Percentiles rank a stretch among this genome's conserved stretches.
phyloP scores from a whole-genome alignment of 2,797 vertebrate species.

The Phalanger gymnotis region DNA sequence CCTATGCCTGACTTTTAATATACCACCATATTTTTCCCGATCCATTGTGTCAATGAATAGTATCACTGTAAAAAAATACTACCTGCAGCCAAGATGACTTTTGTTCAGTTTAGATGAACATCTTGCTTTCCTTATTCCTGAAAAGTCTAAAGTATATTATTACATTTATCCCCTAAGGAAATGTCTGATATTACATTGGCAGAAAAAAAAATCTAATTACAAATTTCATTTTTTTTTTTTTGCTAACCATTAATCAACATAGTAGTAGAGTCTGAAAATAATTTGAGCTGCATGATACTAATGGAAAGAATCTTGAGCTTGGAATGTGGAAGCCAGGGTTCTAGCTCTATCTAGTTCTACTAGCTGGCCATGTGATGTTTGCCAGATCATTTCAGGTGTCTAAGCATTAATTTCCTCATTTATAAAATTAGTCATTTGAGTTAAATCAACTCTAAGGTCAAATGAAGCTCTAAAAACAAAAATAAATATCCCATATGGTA shows the following conservation, averaged over 20 bases:
- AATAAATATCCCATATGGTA: not conserved
- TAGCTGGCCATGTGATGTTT: not conserved
- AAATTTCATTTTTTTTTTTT: no score
- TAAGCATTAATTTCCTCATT: not conserved
- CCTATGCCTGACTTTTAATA: no score
- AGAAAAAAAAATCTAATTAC: no score
- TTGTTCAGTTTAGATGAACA: no score
- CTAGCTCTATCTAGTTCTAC: not conserved
- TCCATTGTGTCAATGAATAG: no score
- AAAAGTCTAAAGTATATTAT: not conserved
- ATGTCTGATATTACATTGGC: not conserved
- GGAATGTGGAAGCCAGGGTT: no score
- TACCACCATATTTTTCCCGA: no score
- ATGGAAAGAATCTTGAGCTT: no score
- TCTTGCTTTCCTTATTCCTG: not conserved
- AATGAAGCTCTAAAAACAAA: not conserved
- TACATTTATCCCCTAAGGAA: not conserved
- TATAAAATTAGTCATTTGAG: not conserved
- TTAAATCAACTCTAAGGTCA: not conserved
- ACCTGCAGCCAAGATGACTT: no score
- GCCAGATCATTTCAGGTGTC: not conserved
- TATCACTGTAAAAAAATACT: not conserved
- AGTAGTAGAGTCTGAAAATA: no score
- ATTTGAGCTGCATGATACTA: no score
- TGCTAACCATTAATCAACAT: no score